Base-by-base conservation (phyloP, 2,113 vertebrate species). In the Gambusia affinis region DNA sequence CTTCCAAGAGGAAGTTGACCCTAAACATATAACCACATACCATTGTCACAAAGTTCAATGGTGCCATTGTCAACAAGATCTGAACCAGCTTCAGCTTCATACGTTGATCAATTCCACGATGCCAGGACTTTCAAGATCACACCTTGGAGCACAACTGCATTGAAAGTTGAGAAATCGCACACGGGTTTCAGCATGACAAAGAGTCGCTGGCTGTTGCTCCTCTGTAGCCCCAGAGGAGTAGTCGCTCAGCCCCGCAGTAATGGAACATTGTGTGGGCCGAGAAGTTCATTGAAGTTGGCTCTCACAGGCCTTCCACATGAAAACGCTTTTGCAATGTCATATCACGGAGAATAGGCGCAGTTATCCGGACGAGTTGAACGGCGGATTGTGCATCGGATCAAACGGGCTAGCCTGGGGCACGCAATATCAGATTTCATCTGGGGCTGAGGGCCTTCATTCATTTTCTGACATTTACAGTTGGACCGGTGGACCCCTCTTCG, bases 381-480 rank as follows among this genome's bases (percentile, higher is more conserved):
- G 74, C 14, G 78, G 71, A 89, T 87, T 93, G 90, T 90, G 64
- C 79, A 39, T 73, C 85, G 90, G 86, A 94, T 94, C 91, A 94
- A 95, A 93, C 82, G 30, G 39, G 65, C 82, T 60, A 78, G 81
- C 90, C 88, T 65, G 85, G 80, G 80, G 89, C 80, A 0, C 85
- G 24, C 84, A 82, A 87, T 90, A 93, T 94, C 90, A 90, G 72
- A 90, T 93, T 94, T 92, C 91, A 86, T 91, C 91, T 92, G 84
- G 84, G 89, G 86, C 84, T 90, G 92, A 93, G 91, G 90, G 91
- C 93, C 86, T 92, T 94, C 93, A 95, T 93, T 95, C 90, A 94
- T 92, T 94, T 57, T 94, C 89, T 94, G 93, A 94, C 93, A 93
- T 95, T 94, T 94, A 93, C 92, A 93, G 92, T 93, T 86, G 89